phyloP scores from a whole-genome alignment of 2,888 invertebrate species.

The Limnephilus rhombicus region DNA sequence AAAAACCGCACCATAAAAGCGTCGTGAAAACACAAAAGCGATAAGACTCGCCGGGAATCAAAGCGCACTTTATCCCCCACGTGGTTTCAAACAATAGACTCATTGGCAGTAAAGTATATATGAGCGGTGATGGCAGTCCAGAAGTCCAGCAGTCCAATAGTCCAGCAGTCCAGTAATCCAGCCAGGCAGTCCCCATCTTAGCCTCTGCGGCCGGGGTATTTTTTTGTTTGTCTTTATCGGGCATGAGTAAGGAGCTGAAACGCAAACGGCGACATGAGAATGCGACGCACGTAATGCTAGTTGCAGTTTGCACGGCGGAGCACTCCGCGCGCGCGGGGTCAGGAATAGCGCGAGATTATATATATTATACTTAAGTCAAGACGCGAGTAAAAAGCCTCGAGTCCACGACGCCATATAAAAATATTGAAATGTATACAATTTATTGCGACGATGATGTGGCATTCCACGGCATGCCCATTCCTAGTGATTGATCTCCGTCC shows the following conservation, averaged over 20 bases:
- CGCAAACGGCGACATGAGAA: slow-evolving; percentile 51
- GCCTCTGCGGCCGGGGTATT: slow-evolving; percentile 11
- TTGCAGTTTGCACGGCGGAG: slow-evolving; percentile 5
- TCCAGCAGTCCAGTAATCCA: not conserved
- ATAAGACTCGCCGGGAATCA: slow-evolving; percentile 2
- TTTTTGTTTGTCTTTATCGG: slow-evolving; percentile 53
- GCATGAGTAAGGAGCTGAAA: slow-evolving; percentile 58
- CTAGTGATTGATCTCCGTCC: not conserved
- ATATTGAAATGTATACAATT: not conserved
- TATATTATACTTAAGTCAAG: not conserved
- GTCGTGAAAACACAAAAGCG: slow-evolving; percentile 13
- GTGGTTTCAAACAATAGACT: slow-evolving; percentile 13
- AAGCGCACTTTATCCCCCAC: slow-evolving; percentile 21
- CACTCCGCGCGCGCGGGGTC: not conserved
- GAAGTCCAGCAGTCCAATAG: not conserved
- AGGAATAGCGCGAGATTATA: not conserved
- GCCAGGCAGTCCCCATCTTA: not conserved
- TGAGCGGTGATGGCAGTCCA: not conserved
- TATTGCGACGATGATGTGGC: not conserved
- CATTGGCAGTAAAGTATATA: slow-evolving; percentile 30
- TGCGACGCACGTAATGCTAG: slow-evolving; percentile 57
- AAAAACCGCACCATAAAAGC: not conserved
- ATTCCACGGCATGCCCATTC: not conserved
- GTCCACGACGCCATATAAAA: not conserved
- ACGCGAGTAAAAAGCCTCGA: not conserved